These are phyloP conservation scores for Melanotaenia nigrans DNA, from an alignment of 2,797 vertebrate species.

Conservation along the genomic window DNA sequence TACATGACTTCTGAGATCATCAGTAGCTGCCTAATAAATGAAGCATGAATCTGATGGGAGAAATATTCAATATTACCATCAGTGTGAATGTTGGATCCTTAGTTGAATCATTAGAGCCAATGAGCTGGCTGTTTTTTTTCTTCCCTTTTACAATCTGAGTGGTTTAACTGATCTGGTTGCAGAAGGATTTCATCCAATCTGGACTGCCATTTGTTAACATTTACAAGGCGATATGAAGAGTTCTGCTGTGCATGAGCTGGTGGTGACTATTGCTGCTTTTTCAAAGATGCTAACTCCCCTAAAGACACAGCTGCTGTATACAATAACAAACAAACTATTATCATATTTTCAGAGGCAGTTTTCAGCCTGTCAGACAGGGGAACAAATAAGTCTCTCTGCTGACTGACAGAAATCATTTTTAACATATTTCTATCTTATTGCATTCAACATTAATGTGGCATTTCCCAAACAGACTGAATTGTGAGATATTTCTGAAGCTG, in stretches of 20 bases:
- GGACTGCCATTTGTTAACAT: constrained; percentile 58
- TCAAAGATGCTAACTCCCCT: constrained; percentile 40
- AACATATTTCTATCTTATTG: constrained; percentile 15
- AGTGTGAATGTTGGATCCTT: constrained; percentile 8
- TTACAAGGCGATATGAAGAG: constrained; percentile 31
- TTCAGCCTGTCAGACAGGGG: constrained; percentile 49
- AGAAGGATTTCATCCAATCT: constrained; percentile 51
- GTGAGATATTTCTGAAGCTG: neutral
- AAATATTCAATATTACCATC: neutral
- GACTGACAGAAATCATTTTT: constrained; percentile 37
- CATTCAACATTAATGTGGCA: neutral
- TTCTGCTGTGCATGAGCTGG: constrained; percentile 33
- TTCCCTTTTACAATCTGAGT: constrained; percentile 5
- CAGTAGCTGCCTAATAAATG: neutral
- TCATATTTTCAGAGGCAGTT: constrained; percentile 53
- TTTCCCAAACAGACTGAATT: neutral
- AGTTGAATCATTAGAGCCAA: constrained; percentile 20
- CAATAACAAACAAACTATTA: constrained; percentile 58
- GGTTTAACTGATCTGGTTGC: constrained; percentile 40
- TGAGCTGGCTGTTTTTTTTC: constrained; percentile 22
- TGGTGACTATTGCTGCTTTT: constrained; percentile 38
- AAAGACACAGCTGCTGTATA: constrained; percentile 54
- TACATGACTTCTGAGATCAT: neutral
- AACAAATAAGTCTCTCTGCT: constrained; percentile 32
- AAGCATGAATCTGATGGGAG: neutral